These are phyloP conservation scores for Bovichtus variegatus DNA, from an alignment of 2,797 vertebrate species.

Conservation along the genomic window DNA sequence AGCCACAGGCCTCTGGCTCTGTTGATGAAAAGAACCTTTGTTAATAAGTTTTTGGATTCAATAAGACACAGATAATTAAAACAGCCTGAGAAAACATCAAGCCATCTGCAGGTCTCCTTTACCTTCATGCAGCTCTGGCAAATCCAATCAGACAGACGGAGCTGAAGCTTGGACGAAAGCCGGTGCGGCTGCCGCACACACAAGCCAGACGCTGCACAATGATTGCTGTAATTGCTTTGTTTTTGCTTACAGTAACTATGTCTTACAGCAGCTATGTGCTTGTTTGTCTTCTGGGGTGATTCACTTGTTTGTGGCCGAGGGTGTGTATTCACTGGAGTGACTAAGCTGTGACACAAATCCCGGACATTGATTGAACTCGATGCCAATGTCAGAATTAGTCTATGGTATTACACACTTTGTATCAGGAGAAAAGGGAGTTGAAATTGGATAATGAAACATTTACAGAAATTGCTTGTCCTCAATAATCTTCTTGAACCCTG, in stretches of 20 bases:
- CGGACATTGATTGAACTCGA: not conserved
- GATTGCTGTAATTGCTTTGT: conserved; percentile 13
- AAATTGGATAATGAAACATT: conserved; percentile 6
- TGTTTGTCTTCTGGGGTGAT: conserved; percentile 51
- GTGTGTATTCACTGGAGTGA: conserved; percentile 19
- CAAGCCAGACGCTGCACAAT: conserved; percentile 7
- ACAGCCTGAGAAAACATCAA: conserved; percentile 36
- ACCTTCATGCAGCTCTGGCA: not conserved
- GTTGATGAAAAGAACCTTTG: conserved; percentile 24
- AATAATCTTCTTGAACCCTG: not conserved
- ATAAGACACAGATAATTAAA: conserved; percentile 31
- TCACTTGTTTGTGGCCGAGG: conserved; percentile 38
- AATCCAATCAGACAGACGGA: conserved; percentile 9
- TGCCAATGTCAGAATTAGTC: not conserved
- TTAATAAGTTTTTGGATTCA: conserved; percentile 15
- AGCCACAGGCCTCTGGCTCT: not conserved
- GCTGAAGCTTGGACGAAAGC: not conserved
- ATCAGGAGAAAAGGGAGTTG: not conserved
- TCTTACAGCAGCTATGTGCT: conserved; percentile 13
- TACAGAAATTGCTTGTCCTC: not conserved
- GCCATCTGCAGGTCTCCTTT: conserved; percentile 17
- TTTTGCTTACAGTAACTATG: conserved; percentile 29
- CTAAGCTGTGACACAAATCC: conserved; percentile 23
- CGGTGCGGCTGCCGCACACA: conserved; percentile 1
- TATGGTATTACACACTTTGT: not conserved